These are phyloP conservation scores for Rhopilema esculentum DNA, from an alignment of 30 jellyfish, hydroid and myxozoan genomes.

Conservation along the genomic window DNA sequence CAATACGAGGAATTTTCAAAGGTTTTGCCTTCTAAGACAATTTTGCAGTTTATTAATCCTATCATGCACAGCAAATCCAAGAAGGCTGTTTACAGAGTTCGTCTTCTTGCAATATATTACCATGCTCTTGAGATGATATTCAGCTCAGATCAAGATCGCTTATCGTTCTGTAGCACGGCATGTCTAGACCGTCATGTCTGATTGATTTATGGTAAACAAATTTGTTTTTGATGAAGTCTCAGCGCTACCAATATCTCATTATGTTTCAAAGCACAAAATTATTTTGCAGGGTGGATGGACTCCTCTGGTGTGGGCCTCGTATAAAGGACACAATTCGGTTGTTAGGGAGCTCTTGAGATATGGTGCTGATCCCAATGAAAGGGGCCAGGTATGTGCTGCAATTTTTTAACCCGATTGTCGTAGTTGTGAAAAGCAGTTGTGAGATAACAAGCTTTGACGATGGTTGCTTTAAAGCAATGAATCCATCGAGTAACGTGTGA, in stretches of 20 bases:
- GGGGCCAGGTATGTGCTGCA: constrained; percentile 85
- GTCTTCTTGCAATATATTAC: neutral
- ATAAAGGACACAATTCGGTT: constrained; percentile 87
- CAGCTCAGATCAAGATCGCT: no score
- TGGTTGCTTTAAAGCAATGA: no score
- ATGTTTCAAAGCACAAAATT: neutral
- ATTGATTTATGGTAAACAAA: neutral
- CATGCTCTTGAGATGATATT: neutral
- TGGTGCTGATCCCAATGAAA: constrained; percentile 95
- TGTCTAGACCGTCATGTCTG: no score
- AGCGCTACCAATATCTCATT: neutral
- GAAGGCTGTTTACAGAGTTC: neutral
- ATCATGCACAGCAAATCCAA: neutral
- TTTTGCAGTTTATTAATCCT: neutral
- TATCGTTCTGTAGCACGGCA: no score
- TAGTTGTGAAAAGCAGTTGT: no score
- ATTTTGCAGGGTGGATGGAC: constrained; percentile 97
- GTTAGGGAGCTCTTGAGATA: constrained; percentile 76
- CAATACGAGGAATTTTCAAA: neutral
- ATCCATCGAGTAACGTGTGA: no score
- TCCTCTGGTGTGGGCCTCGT: constrained; percentile 93
- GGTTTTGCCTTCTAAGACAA: neutral
- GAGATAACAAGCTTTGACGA: no score
- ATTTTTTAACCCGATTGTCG: no score
- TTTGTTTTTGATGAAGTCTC: neutral